Base-by-base conservation (phyloP, 2,113 vertebrate genomes). In the Boleophthalmus pectinirostris region DNA sequence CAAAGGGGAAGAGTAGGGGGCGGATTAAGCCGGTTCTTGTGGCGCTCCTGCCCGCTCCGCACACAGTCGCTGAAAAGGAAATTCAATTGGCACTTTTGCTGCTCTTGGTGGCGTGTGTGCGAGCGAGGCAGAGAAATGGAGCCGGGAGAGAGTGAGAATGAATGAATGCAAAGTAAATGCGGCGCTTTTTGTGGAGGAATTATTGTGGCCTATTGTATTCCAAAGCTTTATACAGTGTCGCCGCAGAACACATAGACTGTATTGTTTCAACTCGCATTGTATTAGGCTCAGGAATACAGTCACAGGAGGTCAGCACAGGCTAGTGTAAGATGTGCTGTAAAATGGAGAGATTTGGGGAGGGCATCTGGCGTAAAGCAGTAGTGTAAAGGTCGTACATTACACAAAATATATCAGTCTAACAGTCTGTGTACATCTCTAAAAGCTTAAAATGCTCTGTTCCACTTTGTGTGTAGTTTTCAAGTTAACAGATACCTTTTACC, bases 21-120 rank as follows among this genome's bases (percentile, higher is more conserved):
- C 87, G 86, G 89, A 93, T 92, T 88, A 88, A 82, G 74, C 81
- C 82, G 85, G 70, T 87, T 86, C 72, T 74, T 72, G 29, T 63
- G 56, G 23, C 5, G 23, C 80, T n/a, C 70, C 84, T 83, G 81
- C 79, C 87, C 75, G 81, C 88, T 90, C 80, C 80, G 4, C 56
- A 83, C 81, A 75, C 72, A n/a, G 25, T 73, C 38, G 43, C 74
- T 74, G 79, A 77, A 80, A 58, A 85, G 83, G 73, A 90, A 92
- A 91, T 91, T 88, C 80, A 91, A 88, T 91, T 85, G 79, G 81
- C 72, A 49, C 85, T 85, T 80, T 61, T 85, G 66, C 64, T 63
- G 77, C 69, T 66, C 67, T 79, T 76, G 78, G 54, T 72, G 75
- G 69, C 49, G 49, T 46, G 77, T 47, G 46, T 76, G 70, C 56